phyloP scores from a whole-genome alignment of 2,797 vertebrate genomes.

The Lophura swinhoii region DNA sequence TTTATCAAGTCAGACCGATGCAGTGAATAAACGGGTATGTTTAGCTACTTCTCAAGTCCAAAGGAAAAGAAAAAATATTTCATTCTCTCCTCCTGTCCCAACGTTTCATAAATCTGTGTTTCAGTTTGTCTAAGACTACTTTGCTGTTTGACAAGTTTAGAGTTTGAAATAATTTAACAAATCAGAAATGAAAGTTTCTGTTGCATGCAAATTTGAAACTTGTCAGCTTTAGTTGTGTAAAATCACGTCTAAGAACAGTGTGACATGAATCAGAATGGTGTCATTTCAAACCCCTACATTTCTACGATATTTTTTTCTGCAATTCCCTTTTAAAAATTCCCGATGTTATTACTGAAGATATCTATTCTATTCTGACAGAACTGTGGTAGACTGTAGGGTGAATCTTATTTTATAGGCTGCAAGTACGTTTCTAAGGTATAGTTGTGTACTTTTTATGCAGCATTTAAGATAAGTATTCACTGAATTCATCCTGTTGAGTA shows the following conservation, averaged over 20 bases:
- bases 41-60: background rate
- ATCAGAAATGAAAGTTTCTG: background rate
- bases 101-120: background rate
- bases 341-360: background rate
- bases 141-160: background rate
- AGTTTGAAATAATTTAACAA: background rate
- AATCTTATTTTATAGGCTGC: background rate
- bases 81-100: accelerated
- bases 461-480: background rate
- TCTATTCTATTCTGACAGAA: background rate
- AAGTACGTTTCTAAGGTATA: background rate
- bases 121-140: background rate
- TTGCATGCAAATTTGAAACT: background rate
- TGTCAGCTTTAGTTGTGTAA: background rate
- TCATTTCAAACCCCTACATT: background rate
- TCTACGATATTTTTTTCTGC: background rate
- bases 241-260: background rate
- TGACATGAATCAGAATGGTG: background rate
- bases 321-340: background rate
- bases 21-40: background rate
- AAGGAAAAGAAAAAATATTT: background rate
- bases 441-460: background rate
- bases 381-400: background rate
- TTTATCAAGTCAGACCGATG: background rate
- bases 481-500: background rate